phyloP scores from a whole-genome alignment of 2,888 invertebrate species.

The Lycaena phlaeas region DNA sequence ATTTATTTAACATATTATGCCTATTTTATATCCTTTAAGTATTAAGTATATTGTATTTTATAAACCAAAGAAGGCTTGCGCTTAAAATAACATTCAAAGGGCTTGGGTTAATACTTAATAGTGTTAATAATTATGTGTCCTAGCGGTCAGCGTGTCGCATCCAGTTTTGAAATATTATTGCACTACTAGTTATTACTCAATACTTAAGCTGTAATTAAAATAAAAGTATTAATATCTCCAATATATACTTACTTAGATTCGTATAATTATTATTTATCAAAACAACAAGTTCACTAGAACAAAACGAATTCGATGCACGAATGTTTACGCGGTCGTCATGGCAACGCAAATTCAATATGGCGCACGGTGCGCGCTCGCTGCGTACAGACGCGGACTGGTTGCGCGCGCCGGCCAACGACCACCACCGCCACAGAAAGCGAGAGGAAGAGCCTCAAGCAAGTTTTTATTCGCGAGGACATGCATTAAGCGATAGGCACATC shows the following conservation, averaged over 20 bases:
- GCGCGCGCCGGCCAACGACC: slow-evolving; percentile 40
- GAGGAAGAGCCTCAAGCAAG: slow-evolving; percentile 61
- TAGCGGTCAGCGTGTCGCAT: too few species aligned
- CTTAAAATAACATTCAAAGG: too few species aligned
- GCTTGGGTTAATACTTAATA: too few species aligned
- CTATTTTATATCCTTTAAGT: too few species aligned
- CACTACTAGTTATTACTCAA: too few species aligned
- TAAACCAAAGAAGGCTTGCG: too few species aligned
- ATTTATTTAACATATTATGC: too few species aligned
- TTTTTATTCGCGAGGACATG: slow-evolving; percentile 61
- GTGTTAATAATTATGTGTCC: too few species aligned
- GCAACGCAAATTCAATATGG: slow-evolving; percentile 56
- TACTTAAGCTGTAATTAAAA: too few species aligned
- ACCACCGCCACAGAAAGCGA: slow-evolving; percentile 59
- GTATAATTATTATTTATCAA: not conserved
- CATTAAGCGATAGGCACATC: slow-evolving; percentile 18
- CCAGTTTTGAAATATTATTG: too few species aligned
- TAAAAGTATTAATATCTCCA: too few species aligned
- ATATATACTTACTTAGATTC: slow-evolving; percentile 1
- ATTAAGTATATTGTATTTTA: too few species aligned
- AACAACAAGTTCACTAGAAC: slow-evolving; percentile 22
- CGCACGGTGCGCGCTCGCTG: slow-evolving; percentile 59
- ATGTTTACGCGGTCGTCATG: slow-evolving; percentile 65
- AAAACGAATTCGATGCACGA: slow-evolving; percentile 22
- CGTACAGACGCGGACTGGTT: slow-evolving; percentile 58